Percentiles rank a stretch among this genome's conserved stretches.
Conservation (phyloP, 2,113 vertebrate species). For the Poecile atricapillus region DNA sequence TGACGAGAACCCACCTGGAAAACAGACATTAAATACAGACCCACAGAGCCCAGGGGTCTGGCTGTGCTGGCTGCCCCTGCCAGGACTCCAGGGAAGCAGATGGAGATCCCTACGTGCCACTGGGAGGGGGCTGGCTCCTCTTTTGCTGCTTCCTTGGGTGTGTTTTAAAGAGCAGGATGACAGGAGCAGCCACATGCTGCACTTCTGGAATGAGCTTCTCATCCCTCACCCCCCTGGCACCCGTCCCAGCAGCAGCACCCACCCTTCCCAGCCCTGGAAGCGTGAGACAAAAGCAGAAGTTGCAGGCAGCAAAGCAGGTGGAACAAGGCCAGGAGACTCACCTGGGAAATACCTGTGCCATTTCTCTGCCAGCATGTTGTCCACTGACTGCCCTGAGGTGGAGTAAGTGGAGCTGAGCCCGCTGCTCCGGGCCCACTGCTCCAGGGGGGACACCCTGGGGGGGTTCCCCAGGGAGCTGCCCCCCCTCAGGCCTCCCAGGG, state of each 20-base stretch:
- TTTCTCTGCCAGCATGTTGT: slow-evolving; percentile 72
- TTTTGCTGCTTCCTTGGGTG: not conserved
- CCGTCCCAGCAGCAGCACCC: not conserved
- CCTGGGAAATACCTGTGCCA: slow-evolving; percentile 86
- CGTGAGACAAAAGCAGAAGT: rapidly evolving
- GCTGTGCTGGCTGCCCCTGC: not conserved
- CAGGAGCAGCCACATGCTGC: not conserved
- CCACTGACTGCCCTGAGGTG: slow-evolving; percentile 43
- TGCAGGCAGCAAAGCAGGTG: not conserved
- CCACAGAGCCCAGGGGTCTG: rapidly evolving
- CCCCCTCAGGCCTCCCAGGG: not conserved
- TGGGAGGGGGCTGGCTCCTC: not conserved
- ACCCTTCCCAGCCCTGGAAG: not conserved
- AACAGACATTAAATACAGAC: not conserved
- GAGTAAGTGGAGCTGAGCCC: not conserved
- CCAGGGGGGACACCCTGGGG: not conserved
- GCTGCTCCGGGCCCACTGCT: slow-evolving; percentile 60
- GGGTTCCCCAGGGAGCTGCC: not conserved
- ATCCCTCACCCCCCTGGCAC: not conserved
- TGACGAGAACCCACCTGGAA: slow-evolving; percentile 51
- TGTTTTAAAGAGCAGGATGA: not conserved
- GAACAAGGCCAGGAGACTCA: not conserved
- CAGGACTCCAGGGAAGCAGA: not conserved
- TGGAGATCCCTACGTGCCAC: rapidly evolving
- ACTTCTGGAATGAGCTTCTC: not conserved